Percentiles rank a stretch among this genome's conserved stretches.
These are phyloP conservation scores for Pogona vitticeps DNA, from an alignment of 2,113 vertebrate species.

Conservation along the genomic window DNA sequence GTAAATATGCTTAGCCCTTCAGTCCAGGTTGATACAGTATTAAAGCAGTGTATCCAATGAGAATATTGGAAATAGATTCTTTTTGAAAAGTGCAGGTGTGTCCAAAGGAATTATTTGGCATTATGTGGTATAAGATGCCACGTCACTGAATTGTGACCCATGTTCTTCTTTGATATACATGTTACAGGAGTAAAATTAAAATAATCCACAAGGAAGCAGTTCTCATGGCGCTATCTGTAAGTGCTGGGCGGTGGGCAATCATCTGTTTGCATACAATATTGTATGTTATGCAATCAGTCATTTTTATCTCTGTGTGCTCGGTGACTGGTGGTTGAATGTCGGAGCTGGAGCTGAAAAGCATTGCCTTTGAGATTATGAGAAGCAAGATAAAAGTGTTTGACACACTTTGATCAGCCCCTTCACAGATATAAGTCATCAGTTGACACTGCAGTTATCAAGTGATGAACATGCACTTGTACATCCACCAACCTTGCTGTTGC, in stretches of 20 bases:
- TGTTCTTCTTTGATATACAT: neutral
- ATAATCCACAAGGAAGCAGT: neutral
- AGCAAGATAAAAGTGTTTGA: neutral
- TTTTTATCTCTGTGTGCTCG: neutral
- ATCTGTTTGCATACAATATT: neutral
- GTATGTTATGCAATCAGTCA: neutral
- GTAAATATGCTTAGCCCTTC: too few species aligned
- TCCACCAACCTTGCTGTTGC: neutral
- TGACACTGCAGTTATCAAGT: neutral
- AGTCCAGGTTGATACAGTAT: too few species aligned
- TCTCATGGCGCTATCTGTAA: neutral
- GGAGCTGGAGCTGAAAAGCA: neutral
- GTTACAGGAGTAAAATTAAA: neutral
- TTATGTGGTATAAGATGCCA: too few species aligned
- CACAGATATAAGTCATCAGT: neutral
- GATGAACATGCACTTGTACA: neutral
- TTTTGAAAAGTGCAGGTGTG: too few species aligned
- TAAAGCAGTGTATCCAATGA: too few species aligned
- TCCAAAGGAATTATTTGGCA: too few species aligned
- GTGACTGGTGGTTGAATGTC: neutral
- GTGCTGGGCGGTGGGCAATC: neutral
- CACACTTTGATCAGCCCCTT: neutral
- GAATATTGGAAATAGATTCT: too few species aligned
- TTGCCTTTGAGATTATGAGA: neutral
- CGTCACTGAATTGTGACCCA: too few species aligned